phyloP scores from a whole-genome alignment of 2,888 invertebrate species.

The Eurois occulta region DNA sequence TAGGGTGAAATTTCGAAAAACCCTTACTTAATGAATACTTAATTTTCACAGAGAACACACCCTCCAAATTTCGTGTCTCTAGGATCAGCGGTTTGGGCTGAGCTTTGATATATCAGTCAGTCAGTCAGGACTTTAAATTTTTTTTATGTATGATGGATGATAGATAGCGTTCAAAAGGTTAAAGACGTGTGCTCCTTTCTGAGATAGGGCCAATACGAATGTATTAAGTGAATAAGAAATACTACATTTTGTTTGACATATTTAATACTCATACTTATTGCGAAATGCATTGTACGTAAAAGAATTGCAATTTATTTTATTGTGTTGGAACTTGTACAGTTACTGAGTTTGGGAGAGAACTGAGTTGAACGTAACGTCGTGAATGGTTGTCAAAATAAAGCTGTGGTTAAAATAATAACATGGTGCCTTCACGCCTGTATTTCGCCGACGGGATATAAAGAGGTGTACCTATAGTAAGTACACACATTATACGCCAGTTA shows the following conservation, averaged over 20 bases:
- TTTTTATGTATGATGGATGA: no score
- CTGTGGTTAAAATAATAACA: no score
- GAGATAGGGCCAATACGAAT: background rate
- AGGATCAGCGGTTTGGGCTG: no score
- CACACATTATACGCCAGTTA: background rate
- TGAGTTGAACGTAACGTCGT: background rate
- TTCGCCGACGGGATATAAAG: background rate
- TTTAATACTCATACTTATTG: background rate
- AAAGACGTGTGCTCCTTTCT: background rate
- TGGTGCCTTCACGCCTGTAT: background rate
- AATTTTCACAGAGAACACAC: no score
- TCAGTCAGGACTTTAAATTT: no score
- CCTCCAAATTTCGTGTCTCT: no score
- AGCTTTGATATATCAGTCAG: no score
- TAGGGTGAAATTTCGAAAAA: no score
- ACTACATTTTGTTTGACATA: background rate
- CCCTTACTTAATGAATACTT: no score
- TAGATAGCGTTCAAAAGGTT: no score
- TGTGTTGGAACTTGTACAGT: background rate
- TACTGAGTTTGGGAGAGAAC: background rate
- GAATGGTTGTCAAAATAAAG: no score
- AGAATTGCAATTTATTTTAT: conserved; percentile 8
- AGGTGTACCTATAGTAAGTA: background rate
- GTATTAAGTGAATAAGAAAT: background rate
- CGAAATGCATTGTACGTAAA: background rate